Evolutionary conservation across 92 coral and sea anemone species (phyloP), one percentile per base, ranked within the genome.

Genomic region (Diadumene lineata): DNA sequence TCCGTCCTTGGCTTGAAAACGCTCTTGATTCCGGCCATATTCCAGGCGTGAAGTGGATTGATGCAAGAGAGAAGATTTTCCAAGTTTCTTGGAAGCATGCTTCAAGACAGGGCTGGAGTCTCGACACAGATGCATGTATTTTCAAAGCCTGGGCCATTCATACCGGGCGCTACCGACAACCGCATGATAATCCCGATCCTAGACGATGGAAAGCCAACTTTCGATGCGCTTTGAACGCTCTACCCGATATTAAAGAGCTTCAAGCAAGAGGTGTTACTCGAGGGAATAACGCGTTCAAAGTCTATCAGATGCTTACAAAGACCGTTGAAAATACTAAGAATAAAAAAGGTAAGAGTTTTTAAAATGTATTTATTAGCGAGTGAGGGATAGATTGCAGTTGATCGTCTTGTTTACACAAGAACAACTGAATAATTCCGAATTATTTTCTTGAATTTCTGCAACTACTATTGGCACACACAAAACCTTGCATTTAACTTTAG

Each of bases 41-140:
- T 8, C 99, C 89, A 0, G 99, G 99, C 3, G 81, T 96, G 0
- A 80, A 86, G 69, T 96, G 99, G 99, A 87, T 83, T 13, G 96
- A 96, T 27, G 78, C 85, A 0, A 74, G 70, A 38, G 88, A 89
- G 30, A 84, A 82, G 62, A 76, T 89, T 56, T 96, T 96, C 51
- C 90, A 88, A 81, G 97, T 96, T 56, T 74, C 97, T 15, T 96
- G 99, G 99, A 96, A 92, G 73, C 99, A 96, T 70, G 99, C 97
- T 24, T 96, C 99, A 21, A 89, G 97, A 65, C 99, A 96, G 60
- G 93, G 99, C 17, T 96, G 99, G 99, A 65, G 74, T 26, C 75
- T 79, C 2, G 84, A 76, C 11, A 84, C 74, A 28, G 99, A 96
- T 33, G 99, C 97, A 10, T 92, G 93, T 57, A 82, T 96, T 30